phyloP scores from a whole-genome alignment of 2,113 vertebrate genomes.

The Xiphophorus maculatus region DNA sequence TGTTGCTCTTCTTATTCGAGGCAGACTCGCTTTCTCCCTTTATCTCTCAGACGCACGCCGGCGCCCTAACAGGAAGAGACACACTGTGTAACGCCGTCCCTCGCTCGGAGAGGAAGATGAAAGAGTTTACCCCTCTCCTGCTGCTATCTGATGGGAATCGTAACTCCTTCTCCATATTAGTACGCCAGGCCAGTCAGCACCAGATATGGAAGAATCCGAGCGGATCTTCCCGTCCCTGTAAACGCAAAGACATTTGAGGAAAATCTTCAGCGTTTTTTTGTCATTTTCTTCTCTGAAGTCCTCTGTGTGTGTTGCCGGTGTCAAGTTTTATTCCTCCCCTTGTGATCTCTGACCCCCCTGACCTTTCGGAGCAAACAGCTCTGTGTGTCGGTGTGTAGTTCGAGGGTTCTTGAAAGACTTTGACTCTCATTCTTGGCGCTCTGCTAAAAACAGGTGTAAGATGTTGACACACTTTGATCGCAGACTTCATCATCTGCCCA shows the following conservation, averaged over 20 bases:
- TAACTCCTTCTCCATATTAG: slow-evolving; percentile 21
- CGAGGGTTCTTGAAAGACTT: neutral
- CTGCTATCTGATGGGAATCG: slow-evolving; percentile 55
- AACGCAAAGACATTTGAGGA: neutral
- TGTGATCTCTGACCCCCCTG: slow-evolving; percentile 46
- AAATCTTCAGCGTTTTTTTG: neutral
- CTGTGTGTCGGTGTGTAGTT: slow-evolving; percentile 22
- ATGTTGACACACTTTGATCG: slow-evolving; percentile 1
- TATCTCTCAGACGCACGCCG: neutral
- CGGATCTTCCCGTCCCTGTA: neutral
- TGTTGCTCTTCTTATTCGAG: slow-evolving; percentile 70
- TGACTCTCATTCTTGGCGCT: neutral
- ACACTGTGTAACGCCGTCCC: slow-evolving; percentile 64
- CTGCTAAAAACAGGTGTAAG: neutral
- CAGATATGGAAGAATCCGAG: slow-evolving; percentile 35
- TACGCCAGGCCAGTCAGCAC: slow-evolving; percentile 20
- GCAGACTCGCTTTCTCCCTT: slow-evolving; percentile 26
- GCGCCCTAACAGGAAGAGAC: slow-evolving; percentile 28
- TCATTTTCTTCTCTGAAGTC: neutral
- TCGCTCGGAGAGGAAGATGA: slow-evolving; percentile 50
- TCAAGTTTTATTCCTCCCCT: slow-evolving; percentile 20
- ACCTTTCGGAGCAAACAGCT: slow-evolving; percentile 26
- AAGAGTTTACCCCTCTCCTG: slow-evolving; percentile 54
- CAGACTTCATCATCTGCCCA: neutral
- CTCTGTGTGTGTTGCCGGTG: slow-evolving; percentile 16